Evolutionary conservation across 2,797 vertebrate genomes (phyloP).

Genomic region (Clarias platycephalus): DNA sequence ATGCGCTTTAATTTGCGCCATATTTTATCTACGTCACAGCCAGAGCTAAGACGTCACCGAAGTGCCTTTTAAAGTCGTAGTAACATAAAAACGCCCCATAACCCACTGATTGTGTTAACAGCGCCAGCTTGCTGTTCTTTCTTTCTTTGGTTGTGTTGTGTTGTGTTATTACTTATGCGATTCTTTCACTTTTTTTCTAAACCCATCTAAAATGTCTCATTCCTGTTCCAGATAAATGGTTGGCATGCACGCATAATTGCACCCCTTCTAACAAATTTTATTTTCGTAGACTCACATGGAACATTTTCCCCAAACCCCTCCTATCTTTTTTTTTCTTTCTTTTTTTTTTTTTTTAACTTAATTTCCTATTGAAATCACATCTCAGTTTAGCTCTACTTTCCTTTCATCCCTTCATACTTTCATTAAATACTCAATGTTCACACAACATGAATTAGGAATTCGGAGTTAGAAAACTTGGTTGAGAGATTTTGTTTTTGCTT

Average conservation of each 20-base stretch:
- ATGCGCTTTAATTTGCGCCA: slow-evolving; percentile 48
- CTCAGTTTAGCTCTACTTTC: background rate
- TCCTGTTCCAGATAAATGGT: background rate
- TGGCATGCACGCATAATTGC: background rate
- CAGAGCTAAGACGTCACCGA: slow-evolving; percentile 41
- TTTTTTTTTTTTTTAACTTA: background rate
- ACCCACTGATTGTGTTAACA: background rate
- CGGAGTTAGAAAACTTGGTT: background rate
- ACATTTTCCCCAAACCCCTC: background rate
- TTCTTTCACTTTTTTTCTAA: background rate
- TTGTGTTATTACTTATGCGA: background rate
- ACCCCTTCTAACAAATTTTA: background rate
- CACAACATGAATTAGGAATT: background rate
- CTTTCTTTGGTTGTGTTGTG: background rate
- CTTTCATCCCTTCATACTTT: background rate
- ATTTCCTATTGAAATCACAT: background rate
- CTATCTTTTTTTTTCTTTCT: background rate
- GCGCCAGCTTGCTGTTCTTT: background rate
- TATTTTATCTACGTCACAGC: slow-evolving; percentile 56
- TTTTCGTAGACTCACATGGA: background rate
- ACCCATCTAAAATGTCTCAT: background rate
- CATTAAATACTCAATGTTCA: background rate
- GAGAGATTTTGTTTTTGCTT: background rate
- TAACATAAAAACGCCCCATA: background rate
- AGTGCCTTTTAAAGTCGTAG: slow-evolving; percentile 62